Percentiles rank a stretch among this genome's conserved stretches.
Conservation (phyloP, 2,888 invertebrate species). For the Pteria penguin region DNA sequence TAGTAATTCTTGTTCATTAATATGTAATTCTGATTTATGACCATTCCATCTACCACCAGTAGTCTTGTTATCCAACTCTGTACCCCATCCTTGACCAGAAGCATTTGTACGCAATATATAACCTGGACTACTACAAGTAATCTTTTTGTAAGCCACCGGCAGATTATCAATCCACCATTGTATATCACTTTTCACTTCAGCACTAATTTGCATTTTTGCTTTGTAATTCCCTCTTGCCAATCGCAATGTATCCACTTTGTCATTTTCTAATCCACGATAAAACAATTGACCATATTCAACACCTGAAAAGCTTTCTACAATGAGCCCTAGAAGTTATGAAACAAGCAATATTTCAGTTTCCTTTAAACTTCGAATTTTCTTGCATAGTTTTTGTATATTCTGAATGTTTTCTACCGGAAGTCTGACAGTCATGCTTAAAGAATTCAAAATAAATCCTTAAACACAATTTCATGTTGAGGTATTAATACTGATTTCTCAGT, state of each 20-base stretch:
- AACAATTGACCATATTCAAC: slow-evolving; percentile 15
- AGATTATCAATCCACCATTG: slow-evolving; percentile 34
- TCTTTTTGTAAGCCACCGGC: neutral
- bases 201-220: slow-evolving; percentile 2
- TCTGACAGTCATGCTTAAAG: slow-evolving; percentile 39
- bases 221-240: slow-evolving; percentile 9
- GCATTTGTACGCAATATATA: neutral
- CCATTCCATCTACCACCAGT: slow-evolving; percentile 10
- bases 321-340: slow-evolving; percentile 7
- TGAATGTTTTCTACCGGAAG: slow-evolving; percentile 22
- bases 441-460: slow-evolving; percentile 40
- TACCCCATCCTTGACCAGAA: slow-evolving; percentile 6
- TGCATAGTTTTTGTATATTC: slow-evolving; percentile 8
- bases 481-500: slow-evolving; percentile 33
- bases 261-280: slow-evolving; percentile 23
- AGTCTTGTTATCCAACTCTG: neutral
- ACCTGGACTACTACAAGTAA: neutral
- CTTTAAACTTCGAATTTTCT: neutral
- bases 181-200: slow-evolving; percentile 5
- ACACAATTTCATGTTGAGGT: slow-evolving; percentile 26
- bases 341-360: neutral
- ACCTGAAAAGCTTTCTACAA: slow-evolving; percentile 18
- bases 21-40: slow-evolving; percentile 15
- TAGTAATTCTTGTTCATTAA: slow-evolving; percentile 45
- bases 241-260: slow-evolving; percentile 1